Percentiles rank a stretch among this genome's conserved stretches.
phyloP scores from a whole-genome alignment of 2,113 vertebrate genomes.

The Periophthalmodon schlosseri region DNA sequence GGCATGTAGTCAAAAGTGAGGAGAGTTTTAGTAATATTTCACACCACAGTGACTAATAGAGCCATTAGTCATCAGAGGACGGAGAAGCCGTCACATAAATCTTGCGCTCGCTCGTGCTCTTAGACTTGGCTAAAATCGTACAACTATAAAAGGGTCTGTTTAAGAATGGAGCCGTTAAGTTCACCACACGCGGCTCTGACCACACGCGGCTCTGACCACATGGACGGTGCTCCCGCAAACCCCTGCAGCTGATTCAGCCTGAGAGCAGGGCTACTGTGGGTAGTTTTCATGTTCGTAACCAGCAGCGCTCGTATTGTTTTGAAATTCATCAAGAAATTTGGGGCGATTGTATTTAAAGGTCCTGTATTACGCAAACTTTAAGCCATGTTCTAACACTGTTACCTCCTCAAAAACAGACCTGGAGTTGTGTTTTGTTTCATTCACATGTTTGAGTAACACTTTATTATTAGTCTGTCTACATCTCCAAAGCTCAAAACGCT shows the following conservation, averaged over 20 bases:
- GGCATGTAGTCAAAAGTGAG: not conserved
- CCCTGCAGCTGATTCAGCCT: not conserved
- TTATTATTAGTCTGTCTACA: too few species aligned
- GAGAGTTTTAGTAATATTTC: constrained; percentile 11
- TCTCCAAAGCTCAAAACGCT: too few species aligned
- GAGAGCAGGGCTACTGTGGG: not conserved
- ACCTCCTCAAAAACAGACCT: too few species aligned
- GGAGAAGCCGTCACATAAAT: constrained; percentile 5
- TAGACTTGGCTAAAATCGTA: not conserved
- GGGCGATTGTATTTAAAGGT: too few species aligned
- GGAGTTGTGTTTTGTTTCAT: too few species aligned
- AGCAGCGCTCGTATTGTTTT: not conserved
- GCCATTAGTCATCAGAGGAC: constrained; percentile 7
- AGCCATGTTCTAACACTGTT: too few species aligned
- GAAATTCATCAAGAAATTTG: not conserved
- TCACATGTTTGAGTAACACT: too few species aligned
- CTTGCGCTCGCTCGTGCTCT: not conserved
- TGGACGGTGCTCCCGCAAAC: not conserved
- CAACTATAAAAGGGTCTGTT: not conserved
- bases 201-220: constrained; percentile 1
- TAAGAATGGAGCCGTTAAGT: not conserved
- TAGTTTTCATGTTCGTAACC: not conserved
- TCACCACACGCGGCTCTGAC: not conserved
- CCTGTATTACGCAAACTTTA: too few species aligned
- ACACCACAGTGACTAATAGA: constrained; percentile 2